phyloP scores from a whole-genome alignment of 2,888 invertebrate species.

The Netelia inedita region DNA sequence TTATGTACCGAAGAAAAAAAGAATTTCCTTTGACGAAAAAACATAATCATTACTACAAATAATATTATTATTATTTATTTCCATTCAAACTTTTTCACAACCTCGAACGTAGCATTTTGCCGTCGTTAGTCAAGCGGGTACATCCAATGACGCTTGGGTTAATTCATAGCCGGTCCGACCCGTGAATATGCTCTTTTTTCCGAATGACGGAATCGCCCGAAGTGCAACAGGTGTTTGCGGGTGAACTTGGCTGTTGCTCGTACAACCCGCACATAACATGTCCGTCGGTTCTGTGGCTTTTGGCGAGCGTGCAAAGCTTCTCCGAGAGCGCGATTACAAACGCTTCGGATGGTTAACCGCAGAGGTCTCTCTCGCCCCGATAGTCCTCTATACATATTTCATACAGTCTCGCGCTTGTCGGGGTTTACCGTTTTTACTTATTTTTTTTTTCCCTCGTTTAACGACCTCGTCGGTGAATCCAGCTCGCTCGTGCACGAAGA shows the following conservation, averaged over 20 bases:
- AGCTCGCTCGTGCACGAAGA: background rate
- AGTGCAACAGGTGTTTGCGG: conserved; percentile 60
- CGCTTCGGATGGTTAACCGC: conserved; percentile 56
- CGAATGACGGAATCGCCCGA: background rate
- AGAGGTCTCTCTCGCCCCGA: conserved; percentile 12
- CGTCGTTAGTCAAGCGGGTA: too few relatives aligned
- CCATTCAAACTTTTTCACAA: too few relatives aligned
- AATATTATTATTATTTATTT: too few relatives aligned
- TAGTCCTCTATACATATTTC: conserved; percentile 3
- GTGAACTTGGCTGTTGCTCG: conserved; percentile 17
- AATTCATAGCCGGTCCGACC: too few relatives aligned
- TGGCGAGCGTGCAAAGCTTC: conserved; percentile 50
- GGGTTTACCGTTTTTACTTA: conserved; percentile 40
- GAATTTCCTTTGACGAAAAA: too few relatives aligned
- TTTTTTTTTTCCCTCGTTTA: conserved; percentile 44
- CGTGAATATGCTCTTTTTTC: background rate
- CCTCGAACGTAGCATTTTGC: too few relatives aligned
- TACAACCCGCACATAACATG: conserved; percentile 1
- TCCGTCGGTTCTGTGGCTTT: conserved; percentile 30
- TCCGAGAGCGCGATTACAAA: conserved; percentile 54
- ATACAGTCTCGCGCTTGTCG: too few relatives aligned
- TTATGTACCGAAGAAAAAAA: too few relatives aligned
- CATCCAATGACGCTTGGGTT: too few relatives aligned
- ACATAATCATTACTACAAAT: too few relatives aligned
- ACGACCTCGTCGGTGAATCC: conserved; percentile 46